A percentile compares a stretch with the other conserved stretches of the same genome.
These are phyloP conservation scores for Pantelozetes paolii DNA, from an alignment of 2,888 invertebrate species.

Conservation along the genomic window DNA sequence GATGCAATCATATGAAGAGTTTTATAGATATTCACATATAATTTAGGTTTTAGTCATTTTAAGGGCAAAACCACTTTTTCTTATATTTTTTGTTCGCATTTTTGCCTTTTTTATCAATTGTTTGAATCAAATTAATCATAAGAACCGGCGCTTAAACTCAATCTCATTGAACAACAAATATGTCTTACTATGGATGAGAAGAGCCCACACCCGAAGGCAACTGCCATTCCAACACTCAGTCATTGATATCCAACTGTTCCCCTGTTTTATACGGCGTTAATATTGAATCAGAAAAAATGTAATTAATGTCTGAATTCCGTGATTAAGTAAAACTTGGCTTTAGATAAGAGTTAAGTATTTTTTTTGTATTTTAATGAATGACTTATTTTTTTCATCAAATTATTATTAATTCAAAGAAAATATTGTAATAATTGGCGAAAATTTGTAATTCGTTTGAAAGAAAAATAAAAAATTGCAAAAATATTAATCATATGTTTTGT, in stretches of 20 bases:
- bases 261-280: neutral
- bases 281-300: neutral
- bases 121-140: constrained; percentile 18
- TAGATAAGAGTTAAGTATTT: neutral
- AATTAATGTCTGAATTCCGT: neutral
- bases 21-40: constrained; percentile 4
- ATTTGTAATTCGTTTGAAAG: too few relatives aligned
- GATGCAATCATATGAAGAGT: neutral
- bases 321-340: neutral
- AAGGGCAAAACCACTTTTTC: neutral
- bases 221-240: neutral
- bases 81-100: neutral
- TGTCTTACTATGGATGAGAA: neutral
- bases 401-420: too few relatives aligned
- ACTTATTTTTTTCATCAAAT: too few relatives aligned
- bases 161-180: neutral
- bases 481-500: too few relatives aligned
- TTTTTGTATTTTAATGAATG: neutral
- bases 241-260: neutral
- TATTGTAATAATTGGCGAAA: too few relatives aligned
- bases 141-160: neutral
- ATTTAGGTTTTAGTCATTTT: neutral
- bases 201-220: neutral
- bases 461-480: too few relatives aligned
- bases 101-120: neutral